A percentile compares a stretch with the other conserved stretches of the same genome.
Conservation (phyloP, 37 sponge, comb jelly and placozoan genomes). For the Eunapius fragilis region DNA sequence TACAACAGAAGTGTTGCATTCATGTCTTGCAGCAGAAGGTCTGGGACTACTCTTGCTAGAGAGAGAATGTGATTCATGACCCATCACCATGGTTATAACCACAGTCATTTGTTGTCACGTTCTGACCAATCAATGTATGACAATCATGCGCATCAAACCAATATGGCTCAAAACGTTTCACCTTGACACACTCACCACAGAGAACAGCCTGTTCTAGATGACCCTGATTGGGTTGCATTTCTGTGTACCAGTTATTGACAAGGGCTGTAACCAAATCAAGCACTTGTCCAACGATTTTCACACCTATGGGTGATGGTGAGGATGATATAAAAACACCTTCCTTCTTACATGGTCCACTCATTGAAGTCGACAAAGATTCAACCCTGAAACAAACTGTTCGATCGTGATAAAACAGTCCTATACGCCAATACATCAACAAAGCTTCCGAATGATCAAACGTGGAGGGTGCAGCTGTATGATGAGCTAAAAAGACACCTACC, state of each 20-base stretch:
- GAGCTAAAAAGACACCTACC: neutral
- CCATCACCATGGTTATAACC: constrained; percentile 1
- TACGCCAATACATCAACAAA: constrained; percentile 56
- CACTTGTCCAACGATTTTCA: constrained; percentile 68
- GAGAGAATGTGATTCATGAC: constrained; percentile 46
- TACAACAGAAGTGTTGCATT: constrained; percentile 62
- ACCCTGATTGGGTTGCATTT: neutral
- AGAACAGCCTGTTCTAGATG: constrained; percentile 53
- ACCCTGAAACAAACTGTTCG: constrained; percentile 40
- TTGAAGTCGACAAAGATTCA: too few relatives aligned
- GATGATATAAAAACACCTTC: constrained; percentile 62
- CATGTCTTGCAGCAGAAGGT: constrained; percentile 82
- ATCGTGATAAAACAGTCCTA: constrained; percentile 60
- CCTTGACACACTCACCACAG: constrained; percentile 68
- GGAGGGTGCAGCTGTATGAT: neutral
- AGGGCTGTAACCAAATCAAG: constrained; percentile 72
- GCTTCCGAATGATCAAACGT: neutral
- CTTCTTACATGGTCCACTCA: too few relatives aligned
- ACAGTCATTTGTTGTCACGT: constrained; percentile 45
- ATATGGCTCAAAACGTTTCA: constrained; percentile 19
- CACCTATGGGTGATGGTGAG: constrained; percentile 49
- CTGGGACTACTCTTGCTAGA: constrained; percentile 76
- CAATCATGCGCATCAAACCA: constrained; percentile 46
- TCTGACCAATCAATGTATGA: constrained; percentile 3
- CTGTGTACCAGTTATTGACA: constrained; percentile 86